These are phyloP conservation scores for Scaptomyza graminum DNA, from an alignment of 1,140 invertebrate genomes.

Conservation along the genomic window DNA sequence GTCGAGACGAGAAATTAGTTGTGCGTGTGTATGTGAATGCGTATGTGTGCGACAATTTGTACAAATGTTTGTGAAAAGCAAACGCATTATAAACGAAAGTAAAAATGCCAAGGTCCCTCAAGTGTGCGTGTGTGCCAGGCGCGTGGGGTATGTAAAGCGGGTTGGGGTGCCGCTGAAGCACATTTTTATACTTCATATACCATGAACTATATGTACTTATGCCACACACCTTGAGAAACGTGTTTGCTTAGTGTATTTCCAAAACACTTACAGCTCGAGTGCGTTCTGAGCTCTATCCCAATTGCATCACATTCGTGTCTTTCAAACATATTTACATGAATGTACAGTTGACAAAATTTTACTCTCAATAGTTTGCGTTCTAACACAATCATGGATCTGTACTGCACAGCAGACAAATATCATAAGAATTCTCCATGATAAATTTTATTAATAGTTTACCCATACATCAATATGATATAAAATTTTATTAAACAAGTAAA, in stretches of 20 bases:
- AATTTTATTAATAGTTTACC: no score
- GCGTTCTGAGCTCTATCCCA: neutral
- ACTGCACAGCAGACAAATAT: no score
- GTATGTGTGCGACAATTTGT: slow-evolving; percentile 28
- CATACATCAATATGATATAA: no score
- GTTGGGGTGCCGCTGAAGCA: neutral
- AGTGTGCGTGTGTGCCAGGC: neutral
- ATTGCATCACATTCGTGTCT: neutral
- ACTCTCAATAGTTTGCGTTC: no score
- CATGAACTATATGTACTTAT: neutral
- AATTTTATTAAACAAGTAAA: no score
- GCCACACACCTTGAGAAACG: neutral
- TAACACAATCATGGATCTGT: no score
- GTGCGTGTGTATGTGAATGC: slow-evolving; percentile 29
- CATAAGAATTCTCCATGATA: no score
- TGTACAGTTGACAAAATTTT: no score
- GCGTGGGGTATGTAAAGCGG: neutral
- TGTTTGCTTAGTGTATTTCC: neutral
- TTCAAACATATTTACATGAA: no score
- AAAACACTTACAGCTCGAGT: neutral
- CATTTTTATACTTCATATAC: neutral
- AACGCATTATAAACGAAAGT: slow-evolving; percentile 47
- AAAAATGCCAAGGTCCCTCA: slow-evolving; percentile 29
- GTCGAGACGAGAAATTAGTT: slow-evolving; percentile 78
- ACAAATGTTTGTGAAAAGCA: slow-evolving; percentile 10